Base-by-base conservation (phyloP, 2,888 invertebrate species). In the Leucozona laternaria region DNA sequence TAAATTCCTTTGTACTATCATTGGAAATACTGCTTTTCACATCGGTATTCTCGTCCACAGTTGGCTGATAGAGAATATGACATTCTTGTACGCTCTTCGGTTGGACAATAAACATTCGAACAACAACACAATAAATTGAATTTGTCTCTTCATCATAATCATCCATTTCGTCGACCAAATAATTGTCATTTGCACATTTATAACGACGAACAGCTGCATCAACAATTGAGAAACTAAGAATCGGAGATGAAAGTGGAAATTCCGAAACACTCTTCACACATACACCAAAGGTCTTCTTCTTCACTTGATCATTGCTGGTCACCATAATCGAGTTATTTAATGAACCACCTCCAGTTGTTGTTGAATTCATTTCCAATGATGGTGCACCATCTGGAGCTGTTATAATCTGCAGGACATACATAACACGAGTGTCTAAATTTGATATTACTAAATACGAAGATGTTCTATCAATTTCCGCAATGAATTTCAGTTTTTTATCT, bases 41-140 rank as follows among this genome's bases (percentile, higher is more conserved):
- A 37, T 91, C 92, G 3, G 89, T 81, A 31, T 89, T 90, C 15
- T 91, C 90, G 6, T 89, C 79, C 4, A 91, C 89, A 10, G 93
- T 93, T 68, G 94, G 94, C 82, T 93, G 90, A 92, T 95, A 96
- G 5, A 95, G 94, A 60, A 97, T 95, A 89, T 95, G 94, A 88
- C 96, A 96, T 90, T 97, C 97, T 93, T 98, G 98, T 84, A 98
- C 93, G 4, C 97, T 97, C 92, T 97, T 97, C 34, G 97, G 97
- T 91, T 97, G 97, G 83, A 98, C 96, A 86, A 97, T 94, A 92
- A 96, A 96, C 94, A 97, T 94, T 78, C 91, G 92, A 71, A 94
- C 92, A 64, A 94, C 94, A 45, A 93, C 91, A 55, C 94, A 94
- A 75, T 94, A 94, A 43, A 92, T 92, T 10, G 94, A 94, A 70